These are phyloP conservation scores for Etheostoma spectabile DNA, from an alignment of 2,113 vertebrate species.

Conservation along the genomic window DNA sequence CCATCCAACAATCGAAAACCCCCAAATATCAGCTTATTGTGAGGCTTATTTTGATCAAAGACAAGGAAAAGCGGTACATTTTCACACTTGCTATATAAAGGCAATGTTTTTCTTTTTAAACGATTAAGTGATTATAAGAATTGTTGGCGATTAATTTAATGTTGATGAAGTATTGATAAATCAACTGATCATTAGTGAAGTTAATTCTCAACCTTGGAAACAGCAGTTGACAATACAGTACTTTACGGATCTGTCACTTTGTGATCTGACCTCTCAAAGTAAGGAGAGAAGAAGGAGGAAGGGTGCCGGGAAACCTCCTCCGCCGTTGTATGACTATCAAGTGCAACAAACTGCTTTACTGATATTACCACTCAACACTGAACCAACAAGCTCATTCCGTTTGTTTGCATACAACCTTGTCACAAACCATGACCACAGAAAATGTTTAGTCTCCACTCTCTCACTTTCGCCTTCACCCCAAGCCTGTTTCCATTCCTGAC, in stretches of 20 bases:
- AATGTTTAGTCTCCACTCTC: constrained; percentile 10
- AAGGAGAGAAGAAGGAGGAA: background rate
- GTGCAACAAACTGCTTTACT: background rate
- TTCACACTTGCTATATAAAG: background rate
- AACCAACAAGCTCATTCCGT: background rate
- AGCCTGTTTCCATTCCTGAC: constrained; percentile 49
- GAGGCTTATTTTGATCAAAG: background rate
- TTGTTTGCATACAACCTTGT: background rate
- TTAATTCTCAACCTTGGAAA: background rate
- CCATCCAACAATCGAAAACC: background rate
- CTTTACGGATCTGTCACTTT: background rate
- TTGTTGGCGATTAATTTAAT: background rate
- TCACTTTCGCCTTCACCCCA: constrained; percentile 29
- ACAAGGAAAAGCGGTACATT: background rate
- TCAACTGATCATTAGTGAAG: background rate
- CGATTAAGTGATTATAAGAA: background rate
- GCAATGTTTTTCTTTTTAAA: background rate
- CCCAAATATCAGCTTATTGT: background rate
- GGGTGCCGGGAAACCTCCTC: background rate
- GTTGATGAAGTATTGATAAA: background rate
- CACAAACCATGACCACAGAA: background rate
- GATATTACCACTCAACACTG: constrained; percentile 5
- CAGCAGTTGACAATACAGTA: background rate
- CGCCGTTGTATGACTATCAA: background rate
- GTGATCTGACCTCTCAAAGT: background rate